Evolutionary conservation across 2,888 invertebrate species (phyloP).

Genomic region (Drosophila peninsularis): DNA sequence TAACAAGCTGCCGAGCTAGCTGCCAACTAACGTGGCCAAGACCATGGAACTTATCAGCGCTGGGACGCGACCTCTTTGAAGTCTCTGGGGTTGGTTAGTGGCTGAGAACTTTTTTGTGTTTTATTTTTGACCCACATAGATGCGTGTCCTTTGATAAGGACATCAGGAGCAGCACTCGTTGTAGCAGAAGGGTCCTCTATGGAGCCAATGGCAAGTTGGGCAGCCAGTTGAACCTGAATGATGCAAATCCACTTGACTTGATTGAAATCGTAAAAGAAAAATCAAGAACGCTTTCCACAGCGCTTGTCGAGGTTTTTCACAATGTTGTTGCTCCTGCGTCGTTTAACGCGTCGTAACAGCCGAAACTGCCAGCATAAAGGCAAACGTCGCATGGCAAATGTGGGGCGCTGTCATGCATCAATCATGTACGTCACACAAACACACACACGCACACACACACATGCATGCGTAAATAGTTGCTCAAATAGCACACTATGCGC

Average conservation of each 20-base stretch:
- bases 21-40: constrained; percentile 36
- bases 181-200: constrained; percentile 10
- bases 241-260: constrained; percentile 79
- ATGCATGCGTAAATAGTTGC: constrained; percentile 46
- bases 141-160: constrained; percentile 49
- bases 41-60: constrained; percentile 36
- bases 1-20: constrained; percentile 41
- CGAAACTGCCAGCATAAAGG: constrained; percentile 67
- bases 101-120: constrained; percentile 9
- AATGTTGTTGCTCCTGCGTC: constrained; percentile 3
- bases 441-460: constrained; percentile 5
- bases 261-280: constrained; percentile 74
- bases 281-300: constrained; percentile 50
- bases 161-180: constrained; percentile 2
- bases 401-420: constrained; percentile 53
- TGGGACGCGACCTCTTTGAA: neutral
- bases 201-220: constrained; percentile 39
- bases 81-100: constrained; percentile 4
- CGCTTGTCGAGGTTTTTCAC: constrained; percentile 22
- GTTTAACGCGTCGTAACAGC: constrained; percentile 18
- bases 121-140: constrained; percentile 57
- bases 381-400: constrained; percentile 43
- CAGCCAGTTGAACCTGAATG: constrained; percentile 54
- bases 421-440: constrained; percentile 51
- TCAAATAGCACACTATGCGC: constrained; percentile 19